Percentiles rank a stretch among this genome's conserved stretches.
Conservation (phyloP, 64 coral and sea anemone genomes). For the Porites australiensis region DNA sequence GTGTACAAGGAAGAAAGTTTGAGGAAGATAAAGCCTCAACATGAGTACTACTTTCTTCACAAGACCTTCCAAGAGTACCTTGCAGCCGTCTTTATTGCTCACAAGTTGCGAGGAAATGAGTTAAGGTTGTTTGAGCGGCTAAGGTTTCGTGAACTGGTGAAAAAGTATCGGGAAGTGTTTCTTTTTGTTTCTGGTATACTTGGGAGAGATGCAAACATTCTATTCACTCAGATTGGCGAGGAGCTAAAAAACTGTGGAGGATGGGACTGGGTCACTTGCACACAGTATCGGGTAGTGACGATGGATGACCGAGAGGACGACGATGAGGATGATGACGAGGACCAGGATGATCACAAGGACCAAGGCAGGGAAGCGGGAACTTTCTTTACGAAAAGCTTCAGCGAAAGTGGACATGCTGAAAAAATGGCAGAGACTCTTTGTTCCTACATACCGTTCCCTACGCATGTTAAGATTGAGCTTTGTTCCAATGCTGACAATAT, state of each 20-base stretch:
- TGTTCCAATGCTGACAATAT: neutral
- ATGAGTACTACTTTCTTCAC: slow-evolving; percentile 11
- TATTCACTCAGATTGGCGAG: neutral
- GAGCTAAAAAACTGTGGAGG: neutral
- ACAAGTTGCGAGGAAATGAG: neutral
- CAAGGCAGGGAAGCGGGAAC: neutral
- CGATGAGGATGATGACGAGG: too few relatives aligned
- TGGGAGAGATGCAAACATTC: neutral
- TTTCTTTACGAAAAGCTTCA: slow-evolving; percentile 9
- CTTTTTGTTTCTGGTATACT: slow-evolving; percentile 24
- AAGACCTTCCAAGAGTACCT: slow-evolving; percentile 34
- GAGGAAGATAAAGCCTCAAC: neutral
- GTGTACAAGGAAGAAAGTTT: neutral
- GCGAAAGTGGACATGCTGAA: neutral
- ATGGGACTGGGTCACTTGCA: neutral
- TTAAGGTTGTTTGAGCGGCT: neutral
- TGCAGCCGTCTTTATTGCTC: neutral
- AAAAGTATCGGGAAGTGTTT: neutral
- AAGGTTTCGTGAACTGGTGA: too few relatives aligned
- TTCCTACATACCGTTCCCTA: neutral
- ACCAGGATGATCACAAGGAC: too few relatives aligned
- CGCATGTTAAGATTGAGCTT: neutral
- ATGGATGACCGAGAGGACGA: too few relatives aligned
- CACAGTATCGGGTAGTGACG: neutral
- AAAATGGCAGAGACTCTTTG: slow-evolving; percentile 8